A percentile compares a stretch with the other conserved stretches of the same genome.
These are phyloP conservation scores for Halesus radiatus DNA, from an alignment of 1,140 invertebrate genomes.

Conservation along the genomic window DNA sequence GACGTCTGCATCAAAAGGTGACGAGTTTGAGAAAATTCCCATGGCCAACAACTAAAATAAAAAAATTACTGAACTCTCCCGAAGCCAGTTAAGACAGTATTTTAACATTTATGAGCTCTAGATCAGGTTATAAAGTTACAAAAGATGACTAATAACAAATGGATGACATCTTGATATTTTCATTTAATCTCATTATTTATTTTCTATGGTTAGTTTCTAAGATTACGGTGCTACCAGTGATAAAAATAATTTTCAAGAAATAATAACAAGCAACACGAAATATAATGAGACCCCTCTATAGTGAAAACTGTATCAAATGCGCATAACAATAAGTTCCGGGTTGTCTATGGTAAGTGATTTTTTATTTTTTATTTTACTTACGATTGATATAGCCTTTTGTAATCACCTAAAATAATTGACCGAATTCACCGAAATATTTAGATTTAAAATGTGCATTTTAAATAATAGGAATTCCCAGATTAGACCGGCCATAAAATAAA, in stretches of 20 bases:
- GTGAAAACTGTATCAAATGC: too few species aligned
- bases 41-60: conserved; percentile 62
- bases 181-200: conserved; percentile 48
- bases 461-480: too few species aligned
- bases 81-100: conserved; percentile 37
- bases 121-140: conserved; percentile 34
- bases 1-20: conserved; percentile 81
- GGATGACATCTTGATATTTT: conserved; percentile 54
- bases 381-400: too few species aligned
- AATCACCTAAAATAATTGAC: too few species aligned
- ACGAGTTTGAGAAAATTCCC: conserved; percentile 77
- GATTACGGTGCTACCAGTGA: not conserved
- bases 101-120: conserved; percentile 17
- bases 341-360: too few species aligned
- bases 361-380: too few species aligned
- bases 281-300: too few species aligned
- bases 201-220: conserved; percentile 3
- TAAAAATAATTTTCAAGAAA: not conserved
- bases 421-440: too few species aligned
- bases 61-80: conserved; percentile 44
- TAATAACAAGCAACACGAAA: too few species aligned
- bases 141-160: conserved; percentile 53
- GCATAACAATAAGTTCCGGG: too few species aligned
- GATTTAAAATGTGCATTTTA: too few species aligned
- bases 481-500: too few species aligned